A percentile compares a stretch with the other conserved stretches of the same genome.
These are phyloP conservation scores for Ptilonorhynchus violaceus DNA, from an alignment of 2,113 vertebrate species.

Conservation along the genomic window DNA sequence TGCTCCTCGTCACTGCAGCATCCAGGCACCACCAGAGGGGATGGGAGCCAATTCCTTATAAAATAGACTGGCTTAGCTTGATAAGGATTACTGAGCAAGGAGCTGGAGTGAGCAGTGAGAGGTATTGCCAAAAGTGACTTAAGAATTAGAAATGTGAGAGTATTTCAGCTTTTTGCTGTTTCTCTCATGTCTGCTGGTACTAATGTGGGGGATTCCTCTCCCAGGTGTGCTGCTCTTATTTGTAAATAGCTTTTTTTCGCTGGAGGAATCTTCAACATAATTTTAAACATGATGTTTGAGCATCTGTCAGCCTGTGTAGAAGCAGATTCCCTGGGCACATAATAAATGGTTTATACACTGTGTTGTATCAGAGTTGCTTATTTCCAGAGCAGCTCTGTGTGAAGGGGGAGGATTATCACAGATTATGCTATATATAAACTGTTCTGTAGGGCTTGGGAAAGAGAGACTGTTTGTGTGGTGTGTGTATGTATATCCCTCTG, in stretches of 20 bases:
- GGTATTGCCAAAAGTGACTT: neutral
- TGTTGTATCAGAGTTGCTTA: neutral
- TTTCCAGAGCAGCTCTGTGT: neutral
- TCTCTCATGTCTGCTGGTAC: neutral
- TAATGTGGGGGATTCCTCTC: neutral
- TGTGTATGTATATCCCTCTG: neutral
- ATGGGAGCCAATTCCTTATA: neutral
- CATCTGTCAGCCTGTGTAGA: neutral
- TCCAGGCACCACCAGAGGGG: neutral
- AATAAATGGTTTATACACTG: neutral
- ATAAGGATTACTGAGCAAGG: neutral
- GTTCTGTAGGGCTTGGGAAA: neutral
- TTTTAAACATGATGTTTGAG: neutral
- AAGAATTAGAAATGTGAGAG: neutral
- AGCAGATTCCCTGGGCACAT: neutral
- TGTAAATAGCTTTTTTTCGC: neutral
- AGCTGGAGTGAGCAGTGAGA: neutral
- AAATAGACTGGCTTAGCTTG: neutral
- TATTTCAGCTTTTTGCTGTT: neutral
- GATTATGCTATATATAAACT: slow-evolving; percentile 45
- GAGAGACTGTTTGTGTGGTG: neutral
- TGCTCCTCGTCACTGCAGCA: neutral
- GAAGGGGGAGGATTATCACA: slow-evolving; percentile 10
- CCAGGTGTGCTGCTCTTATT: neutral
- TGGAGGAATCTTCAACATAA: neutral